Evolutionary conservation across 2,113 vertebrate species (phyloP), one percentile per base, ranked within the genome.

Genomic region (Galbula dea): DNA sequence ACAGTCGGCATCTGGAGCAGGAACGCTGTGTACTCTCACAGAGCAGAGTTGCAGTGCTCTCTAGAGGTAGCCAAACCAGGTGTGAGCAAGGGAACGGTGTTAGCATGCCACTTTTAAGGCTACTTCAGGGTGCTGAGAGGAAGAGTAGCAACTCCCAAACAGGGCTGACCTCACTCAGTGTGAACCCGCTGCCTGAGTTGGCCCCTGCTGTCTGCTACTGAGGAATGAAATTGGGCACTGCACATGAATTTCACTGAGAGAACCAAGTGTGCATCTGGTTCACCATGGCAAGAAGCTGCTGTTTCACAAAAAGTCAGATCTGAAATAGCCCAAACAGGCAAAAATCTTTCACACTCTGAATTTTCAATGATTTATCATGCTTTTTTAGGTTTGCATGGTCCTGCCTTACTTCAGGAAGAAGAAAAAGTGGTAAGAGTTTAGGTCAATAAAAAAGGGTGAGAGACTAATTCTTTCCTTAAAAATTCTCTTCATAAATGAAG

Each of bases 41-140:
- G 9, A 59, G 4, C 86, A 85, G 89, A 81, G 49, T n/a, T 26
- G 51, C 83, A 85, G 80, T 82, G 80, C 88, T 88, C 90, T 88
- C 91, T 82, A 85, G 84, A 88, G 91, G 84, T 71, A 88, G 27
- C 46, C 79, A 66, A 22, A 57, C 6, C 51, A 57, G 79, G 26
- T 11, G 39, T 24, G 39, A 73, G 22, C 39, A 59, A 54, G 12
- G 17, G 11, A 63, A 6, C 0, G 1, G 12, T 17, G 4, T 14
- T 30, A 55, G 26, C 7, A 1, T 10, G 30, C 3, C 17, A 39
- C 6, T 78, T 86, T 37, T 51, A 22, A 39, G 51, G 45, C 21
- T 65, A 78, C 51, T 55, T 65, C 23, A 23, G 1, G 1, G 26
- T 10, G 29, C 6, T 11, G 46, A 73, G 39, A 65, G 29, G 36